Base-by-base conservation (phyloP, 1,140 invertebrate genomes). In the Lasaia peninsularis region DNA sequence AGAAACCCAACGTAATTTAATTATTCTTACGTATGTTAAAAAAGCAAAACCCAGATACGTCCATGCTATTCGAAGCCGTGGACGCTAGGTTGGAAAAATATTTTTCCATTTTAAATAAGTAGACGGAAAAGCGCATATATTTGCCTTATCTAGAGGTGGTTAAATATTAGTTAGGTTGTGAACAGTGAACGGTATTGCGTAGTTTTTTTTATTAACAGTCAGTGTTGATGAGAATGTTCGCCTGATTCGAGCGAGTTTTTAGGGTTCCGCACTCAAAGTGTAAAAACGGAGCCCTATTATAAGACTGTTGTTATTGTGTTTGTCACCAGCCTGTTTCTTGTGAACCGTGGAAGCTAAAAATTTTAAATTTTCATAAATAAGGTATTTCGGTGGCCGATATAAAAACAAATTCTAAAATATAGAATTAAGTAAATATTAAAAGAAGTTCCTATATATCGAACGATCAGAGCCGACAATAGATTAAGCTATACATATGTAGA, bases 31-130 rank as follows among this genome's bases (percentile, higher is more conserved):
- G 18, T 20, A 10, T 52, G 32, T 37, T 31, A 55, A 20, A 34
- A 37, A 44, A 49, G 54, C 21, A 52, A 33, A 49, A 33, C 44
- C 9, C 44, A 52, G 28, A 34, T 53, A 31, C 32, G 32, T 20
- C 34, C 16, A 33, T 37, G 28, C 40, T 18, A 33, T 10, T 60
- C 50, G 44, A 35, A 44, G 32, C 18, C n/a, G 20, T 53, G 48
- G 57, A 57, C 34, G 57, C 63, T 62, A 66, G 68, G 76, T 70
- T 63, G 75, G 75, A 74, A 80, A 83, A 81, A 80, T 76, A 76
- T 80, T 80, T 81, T 80, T 75, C 78, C 73, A 79, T 83, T 80
- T 80, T 73, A 80, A 83, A 83, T 79, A 83, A 80, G 80, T 79
- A 74, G 64, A 73, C 73, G 78, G 78, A 75, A 76, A 73, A 73